These are phyloP conservation scores for Ceratosolen fusciceps DNA, from an alignment of 1,140 invertebrate species.

Conservation along the genomic window DNA sequence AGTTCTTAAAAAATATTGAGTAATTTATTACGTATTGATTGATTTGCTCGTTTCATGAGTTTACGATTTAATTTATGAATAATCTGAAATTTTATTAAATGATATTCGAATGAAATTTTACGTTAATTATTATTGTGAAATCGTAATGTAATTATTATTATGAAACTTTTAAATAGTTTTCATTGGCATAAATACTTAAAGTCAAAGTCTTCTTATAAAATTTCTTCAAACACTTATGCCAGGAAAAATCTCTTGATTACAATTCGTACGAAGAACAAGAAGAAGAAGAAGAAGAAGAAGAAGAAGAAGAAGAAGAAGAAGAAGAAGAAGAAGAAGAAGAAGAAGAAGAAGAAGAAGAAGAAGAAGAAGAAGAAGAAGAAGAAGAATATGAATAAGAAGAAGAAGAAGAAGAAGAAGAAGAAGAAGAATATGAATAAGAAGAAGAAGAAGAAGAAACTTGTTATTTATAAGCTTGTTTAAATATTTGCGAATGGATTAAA, in stretches of 20 bases:
- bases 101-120: neutral
- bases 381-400: too few species aligned
- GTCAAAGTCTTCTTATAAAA: neutral
- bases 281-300: too few species aligned
- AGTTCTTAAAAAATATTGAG: neutral
- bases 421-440: too few species aligned
- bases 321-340: too few species aligned
- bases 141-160: neutral
- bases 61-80: neutral
- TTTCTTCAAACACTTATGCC: neutral
- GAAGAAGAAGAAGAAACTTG: too few species aligned
- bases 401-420: too few species aligned
- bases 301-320: too few species aligned
- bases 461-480: too few species aligned
- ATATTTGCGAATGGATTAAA: too few species aligned
- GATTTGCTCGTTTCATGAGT: neutral
- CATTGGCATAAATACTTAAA: slow-evolving; percentile 6
- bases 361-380: too few species aligned
- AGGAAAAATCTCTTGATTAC: neutral
- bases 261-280: neutral
- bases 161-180: neutral
- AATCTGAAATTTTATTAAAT: neutral
- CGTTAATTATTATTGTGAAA: slow-evolving; percentile 4
- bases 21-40: neutral
- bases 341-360: too few species aligned